Base-by-base conservation (phyloP, 2,888 invertebrate species). In the Psylliodes chrysocephalus region DNA sequence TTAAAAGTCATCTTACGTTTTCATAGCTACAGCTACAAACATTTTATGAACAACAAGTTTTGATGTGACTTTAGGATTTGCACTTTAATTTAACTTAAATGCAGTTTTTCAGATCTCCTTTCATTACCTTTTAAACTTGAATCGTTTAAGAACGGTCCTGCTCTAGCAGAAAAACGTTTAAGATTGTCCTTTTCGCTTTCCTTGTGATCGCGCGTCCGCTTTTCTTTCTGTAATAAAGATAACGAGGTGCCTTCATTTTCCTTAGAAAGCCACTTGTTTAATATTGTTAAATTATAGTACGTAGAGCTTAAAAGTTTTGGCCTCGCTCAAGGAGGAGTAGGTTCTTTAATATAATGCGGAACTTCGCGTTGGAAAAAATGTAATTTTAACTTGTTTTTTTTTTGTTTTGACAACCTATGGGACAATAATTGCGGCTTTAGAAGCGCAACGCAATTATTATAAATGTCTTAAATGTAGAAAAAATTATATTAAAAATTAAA, bases 221-320 rank as follows among this genome's bases (percentile, higher is more conserved):
- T 73, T 74, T 73, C 75, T 75, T 72, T 70, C 70, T 64, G 71
- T 75, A 77, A 77, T 78, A 77, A 77, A 78, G 77, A 79, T 78
- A 78, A 78, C 77, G 75, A 77, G 76, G 73, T 76, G 76, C 75
- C 76, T 73, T 76, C 69, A 70, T 70, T 67, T 70, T 66, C 73
- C 71, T 72, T 68, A 66, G 71, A 73, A 74, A 73, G 70, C 69
- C 73, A 73, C 76, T 75, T 75, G 71, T 72, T 72, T 73, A 71
- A 73, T 73, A 70, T 72, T 75, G 73, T 75, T 71, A 75, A 73
- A 71, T 74, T 73, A 73, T 72, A 69, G 68, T 66, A 66, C 64
- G 63, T 67, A 71, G 70, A 72, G 72, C 71, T 75, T 73, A 74
- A 72, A 74, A 74, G 68, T 74, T n/a, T 74, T 71, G 57, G 47